Evolutionary conservation across 2,113 vertebrate species (phyloP).

Genomic region (Sterrhoptilus dennistouni): DNA sequence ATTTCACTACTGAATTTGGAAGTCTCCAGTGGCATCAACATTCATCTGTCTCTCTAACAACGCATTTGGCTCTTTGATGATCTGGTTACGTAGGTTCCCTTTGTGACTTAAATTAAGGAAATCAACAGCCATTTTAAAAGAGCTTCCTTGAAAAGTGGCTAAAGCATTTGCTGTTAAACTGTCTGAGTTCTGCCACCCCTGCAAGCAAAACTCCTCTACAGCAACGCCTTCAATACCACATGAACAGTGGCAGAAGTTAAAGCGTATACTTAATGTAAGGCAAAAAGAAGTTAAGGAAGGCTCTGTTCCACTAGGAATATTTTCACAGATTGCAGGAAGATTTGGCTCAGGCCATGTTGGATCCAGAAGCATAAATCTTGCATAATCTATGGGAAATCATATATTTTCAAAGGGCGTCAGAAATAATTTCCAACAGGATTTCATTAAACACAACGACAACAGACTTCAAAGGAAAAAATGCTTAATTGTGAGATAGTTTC

Average conservation of each 20-base stretch:
- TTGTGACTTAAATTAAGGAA: not conserved
- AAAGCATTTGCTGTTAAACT: not conserved
- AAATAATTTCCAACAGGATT: not conserved
- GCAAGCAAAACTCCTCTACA: not conserved
- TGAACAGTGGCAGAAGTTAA: not conserved
- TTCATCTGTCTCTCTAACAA: not conserved
- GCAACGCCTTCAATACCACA: not conserved
- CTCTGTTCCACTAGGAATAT: not conserved
- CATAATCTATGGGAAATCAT: not conserved
- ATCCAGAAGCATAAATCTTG: not conserved
- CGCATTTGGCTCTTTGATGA: not conserved
- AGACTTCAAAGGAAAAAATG: not conserved
- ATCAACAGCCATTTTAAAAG: not conserved
- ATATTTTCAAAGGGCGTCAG: not conserved
- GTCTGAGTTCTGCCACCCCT: not conserved
- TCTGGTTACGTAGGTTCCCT: not conserved
- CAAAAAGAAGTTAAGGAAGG: not conserved
- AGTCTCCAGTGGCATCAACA: not conserved
- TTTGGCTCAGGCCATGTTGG: not conserved
- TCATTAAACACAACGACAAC: not conserved
- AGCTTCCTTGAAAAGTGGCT: not conserved
- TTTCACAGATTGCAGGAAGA: not conserved
- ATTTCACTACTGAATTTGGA: not conserved
- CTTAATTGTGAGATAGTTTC: not conserved
- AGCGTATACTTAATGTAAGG: fast-evolving